phyloP scores from a whole-genome alignment of 2,797 vertebrate species.

The Vespertilio murinus region DNA sequence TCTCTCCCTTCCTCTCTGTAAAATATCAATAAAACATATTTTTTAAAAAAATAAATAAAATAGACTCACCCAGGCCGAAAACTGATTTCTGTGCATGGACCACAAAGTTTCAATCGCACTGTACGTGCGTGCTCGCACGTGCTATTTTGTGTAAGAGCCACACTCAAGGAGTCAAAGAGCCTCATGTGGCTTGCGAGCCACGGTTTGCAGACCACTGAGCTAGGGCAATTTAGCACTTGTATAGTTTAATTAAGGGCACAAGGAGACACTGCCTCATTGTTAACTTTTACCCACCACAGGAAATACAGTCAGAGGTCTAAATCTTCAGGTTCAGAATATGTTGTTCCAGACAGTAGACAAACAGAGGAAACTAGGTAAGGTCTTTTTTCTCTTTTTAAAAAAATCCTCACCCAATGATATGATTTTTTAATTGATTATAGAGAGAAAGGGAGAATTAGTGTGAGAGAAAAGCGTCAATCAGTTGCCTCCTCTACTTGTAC shows the following conservation, averaged over 20 bases:
- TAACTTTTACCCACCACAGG: constrained; percentile 71
- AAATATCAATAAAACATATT: too few relatives aligned
- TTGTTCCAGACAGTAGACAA: constrained; percentile 50
- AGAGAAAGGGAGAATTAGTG: background rate
- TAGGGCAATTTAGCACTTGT: too few relatives aligned
- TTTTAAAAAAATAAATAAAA: too few relatives aligned
- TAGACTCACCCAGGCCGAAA: too few relatives aligned
- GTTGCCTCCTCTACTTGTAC: background rate
- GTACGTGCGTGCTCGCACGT: too few relatives aligned
- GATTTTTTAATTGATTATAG: background rate
- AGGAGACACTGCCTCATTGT: constrained; percentile 21
- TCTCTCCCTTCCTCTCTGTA: too few relatives aligned
- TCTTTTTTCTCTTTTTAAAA: background rate
- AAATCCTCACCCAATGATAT: background rate
- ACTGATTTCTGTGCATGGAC: too few relatives aligned
- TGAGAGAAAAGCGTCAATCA: background rate
- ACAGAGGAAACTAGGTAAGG: constrained; percentile 73
- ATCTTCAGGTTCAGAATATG: constrained; percentile 61
- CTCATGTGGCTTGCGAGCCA: too few relatives aligned
- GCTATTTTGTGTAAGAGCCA: too few relatives aligned
- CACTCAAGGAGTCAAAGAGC: too few relatives aligned
- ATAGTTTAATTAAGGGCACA: background rate
- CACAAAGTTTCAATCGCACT: too few relatives aligned
- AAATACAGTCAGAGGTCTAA: constrained; percentile 61
- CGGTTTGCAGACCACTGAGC: too few relatives aligned